phyloP scores from a whole-genome alignment of 2,888 invertebrate species.

The Cerastis rubricosa region DNA sequence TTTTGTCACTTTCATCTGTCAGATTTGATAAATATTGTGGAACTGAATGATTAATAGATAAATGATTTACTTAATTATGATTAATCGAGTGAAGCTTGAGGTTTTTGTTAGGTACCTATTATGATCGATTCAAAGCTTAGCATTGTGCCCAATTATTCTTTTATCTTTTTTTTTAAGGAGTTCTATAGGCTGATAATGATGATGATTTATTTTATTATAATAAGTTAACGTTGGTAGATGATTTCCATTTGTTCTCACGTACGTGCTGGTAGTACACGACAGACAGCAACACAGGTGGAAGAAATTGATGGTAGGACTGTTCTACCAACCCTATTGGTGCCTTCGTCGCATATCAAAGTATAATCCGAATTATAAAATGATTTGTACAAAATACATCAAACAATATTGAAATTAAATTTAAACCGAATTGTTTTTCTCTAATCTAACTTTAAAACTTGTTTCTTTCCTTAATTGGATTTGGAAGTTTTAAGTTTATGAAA shows the following conservation, averaged over 20 bases:
- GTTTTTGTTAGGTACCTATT: constrained; percentile 35
- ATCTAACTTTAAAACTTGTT: neutral
- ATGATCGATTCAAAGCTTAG: constrained; percentile 48
- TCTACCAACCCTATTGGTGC: neutral
- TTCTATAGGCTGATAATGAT: constrained; percentile 14
- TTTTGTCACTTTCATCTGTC: constrained; percentile 66
- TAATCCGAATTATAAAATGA: neutral
- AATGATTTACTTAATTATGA: constrained; percentile 61
- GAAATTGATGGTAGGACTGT: neutral
- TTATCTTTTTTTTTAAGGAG: constrained; percentile 29
- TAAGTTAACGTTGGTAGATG: neutral
- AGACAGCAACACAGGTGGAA: neutral
- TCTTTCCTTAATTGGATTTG: constrained; percentile 20
- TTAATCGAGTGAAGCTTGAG: constrained; percentile 41
- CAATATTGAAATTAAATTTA: neutral
- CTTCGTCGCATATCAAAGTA: neutral
- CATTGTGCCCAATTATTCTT: constrained; percentile 34
- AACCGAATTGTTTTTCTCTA: neutral
- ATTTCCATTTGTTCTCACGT: neutral
- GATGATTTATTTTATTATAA: constrained; percentile 34
- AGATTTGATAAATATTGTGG: constrained; percentile 62
- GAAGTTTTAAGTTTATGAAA: neutral
- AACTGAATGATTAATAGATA: constrained; percentile 50
- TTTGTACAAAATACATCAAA: neutral
- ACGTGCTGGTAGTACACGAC: neutral